Percentiles rank a stretch among this genome's conserved stretches.
These are phyloP conservation scores for Linyphia triangularis DNA, from an alignment of 2,888 invertebrate species.

Conservation along the genomic window DNA sequence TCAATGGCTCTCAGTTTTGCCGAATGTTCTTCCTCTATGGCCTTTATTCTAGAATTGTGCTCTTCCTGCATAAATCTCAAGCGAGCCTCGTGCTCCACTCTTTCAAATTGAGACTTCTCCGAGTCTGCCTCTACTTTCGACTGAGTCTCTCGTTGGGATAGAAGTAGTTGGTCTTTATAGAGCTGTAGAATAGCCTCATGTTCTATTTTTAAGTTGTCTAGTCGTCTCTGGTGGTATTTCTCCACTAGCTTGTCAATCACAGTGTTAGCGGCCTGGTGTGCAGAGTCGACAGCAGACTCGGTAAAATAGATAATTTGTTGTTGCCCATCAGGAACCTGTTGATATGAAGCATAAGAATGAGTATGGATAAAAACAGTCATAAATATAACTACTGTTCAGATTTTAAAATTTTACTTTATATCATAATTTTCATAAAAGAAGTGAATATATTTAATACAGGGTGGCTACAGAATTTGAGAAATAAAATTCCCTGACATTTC, in stretches of 20 bases:
- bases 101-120: slow-evolving; percentile 60
- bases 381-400: no score
- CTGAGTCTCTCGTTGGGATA: slow-evolving; percentile 67
- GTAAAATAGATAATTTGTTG: slow-evolving; percentile 72
- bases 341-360: background rate
- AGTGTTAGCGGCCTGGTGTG: slow-evolving; percentile 68
- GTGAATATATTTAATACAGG: no score
- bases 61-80: slow-evolving; percentile 68
- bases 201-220: slow-evolving; percentile 69
- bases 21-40: slow-evolving; percentile 65
- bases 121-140: slow-evolving; percentile 70
- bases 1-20: slow-evolving; percentile 68
- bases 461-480: no score
- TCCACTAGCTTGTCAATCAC: slow-evolving; percentile 72
- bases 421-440: background rate
- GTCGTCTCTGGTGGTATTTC: slow-evolving; percentile 69
- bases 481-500: no score
- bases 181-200: slow-evolving; percentile 69
- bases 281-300: slow-evolving; percentile 71
- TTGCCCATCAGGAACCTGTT: slow-evolving; percentile 68
- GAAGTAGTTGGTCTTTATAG: slow-evolving; percentile 62
- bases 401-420: no score
- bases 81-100: slow-evolving; percentile 64
- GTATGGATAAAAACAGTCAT: no score
- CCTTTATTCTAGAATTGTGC: slow-evolving; percentile 59